A percentile compares a stretch with the other conserved stretches of the same genome.
Conservation (phyloP, 2,888 invertebrate species). For the Balanococcus diminutus region DNA sequence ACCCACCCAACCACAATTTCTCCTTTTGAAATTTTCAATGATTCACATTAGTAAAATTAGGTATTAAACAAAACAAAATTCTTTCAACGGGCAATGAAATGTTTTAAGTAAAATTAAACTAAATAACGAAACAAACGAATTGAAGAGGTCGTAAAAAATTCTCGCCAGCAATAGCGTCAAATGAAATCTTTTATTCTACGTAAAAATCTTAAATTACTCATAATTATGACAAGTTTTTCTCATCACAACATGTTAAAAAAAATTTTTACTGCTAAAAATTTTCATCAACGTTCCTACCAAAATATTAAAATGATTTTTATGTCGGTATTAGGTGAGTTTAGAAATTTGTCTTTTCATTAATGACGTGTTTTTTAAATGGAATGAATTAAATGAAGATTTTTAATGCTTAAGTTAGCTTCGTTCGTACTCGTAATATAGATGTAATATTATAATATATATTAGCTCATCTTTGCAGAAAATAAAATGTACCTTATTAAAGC, state of each 20-base stretch:
- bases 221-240: constrained; percentile 38
- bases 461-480: background rate
- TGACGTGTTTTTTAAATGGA: constrained; percentile 22
- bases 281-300: background rate
- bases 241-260: constrained; percentile 16
- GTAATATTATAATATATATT: background rate
- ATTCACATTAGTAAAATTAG: background rate
- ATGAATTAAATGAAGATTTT: constrained; percentile 28
- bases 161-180: background rate
- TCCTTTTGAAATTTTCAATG: background rate
- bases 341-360: constrained; percentile 28
- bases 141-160: background rate
- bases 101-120: background rate
- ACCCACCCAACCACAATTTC: background rate
- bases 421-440: background rate
- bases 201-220: constrained; percentile 35
- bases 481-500: background rate
- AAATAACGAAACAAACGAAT: constrained; percentile 4
- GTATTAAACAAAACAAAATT: background rate
- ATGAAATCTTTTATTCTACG: constrained; percentile 24
- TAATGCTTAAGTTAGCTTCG: constrained; percentile 17
- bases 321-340: constrained; percentile 11
- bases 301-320: constrained; percentile 30
- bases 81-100: constrained; percentile 14
- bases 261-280: background rate